Evolutionary conservation across 1,140 invertebrate species (phyloP), one percentile per base, ranked within the genome.

Genomic region (Drosophila ambigua): DNA sequence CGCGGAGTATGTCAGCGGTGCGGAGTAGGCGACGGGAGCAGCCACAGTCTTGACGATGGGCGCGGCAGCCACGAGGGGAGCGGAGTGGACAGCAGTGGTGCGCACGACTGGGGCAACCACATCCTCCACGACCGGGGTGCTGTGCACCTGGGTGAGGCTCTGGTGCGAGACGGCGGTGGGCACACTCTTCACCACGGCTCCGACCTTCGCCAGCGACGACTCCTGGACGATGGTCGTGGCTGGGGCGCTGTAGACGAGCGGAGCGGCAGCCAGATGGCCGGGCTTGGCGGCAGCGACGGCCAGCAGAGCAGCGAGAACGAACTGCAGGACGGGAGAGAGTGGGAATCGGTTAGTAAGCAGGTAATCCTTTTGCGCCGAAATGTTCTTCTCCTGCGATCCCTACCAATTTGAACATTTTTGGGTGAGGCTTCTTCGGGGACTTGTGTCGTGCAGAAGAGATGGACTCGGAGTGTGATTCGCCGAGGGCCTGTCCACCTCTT

Each of bases 221-320:
- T 91, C 90, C 58, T 90, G 88, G 9, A 90, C 69, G 35, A 71
- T 50, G 16, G 71, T 57, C 9, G 81, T 77, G 43, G 69, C 50
- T 15, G 79, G 72, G 15, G 80, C 76, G 54, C 72, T 78, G 43
- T 87, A 80, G 35, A 90, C 81, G 52, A 90, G 39, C 6, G 87
- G 82, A 20, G 79, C 69, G n/a, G 55, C 72, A n/a, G 71, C 74
- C 69, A 81, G 57, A 43, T 78, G 71, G 8, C 93, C 93, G 13
- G 93, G 93, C 58, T 92, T 91, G 57, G 94, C 94, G 60, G 93
- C 85, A 41, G 92, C 94, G 15, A 93, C 91, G 71, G 94, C 94
- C 83, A 94, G 73, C 73, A 94, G 77, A 72, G 93, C 93, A 79
- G 93, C 92, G 90, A 95, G 93, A 90, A 94, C 94, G 83, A 94